Conservation (phyloP, 2,113 vertebrate genomes). For the Proteles cristata region DNA sequence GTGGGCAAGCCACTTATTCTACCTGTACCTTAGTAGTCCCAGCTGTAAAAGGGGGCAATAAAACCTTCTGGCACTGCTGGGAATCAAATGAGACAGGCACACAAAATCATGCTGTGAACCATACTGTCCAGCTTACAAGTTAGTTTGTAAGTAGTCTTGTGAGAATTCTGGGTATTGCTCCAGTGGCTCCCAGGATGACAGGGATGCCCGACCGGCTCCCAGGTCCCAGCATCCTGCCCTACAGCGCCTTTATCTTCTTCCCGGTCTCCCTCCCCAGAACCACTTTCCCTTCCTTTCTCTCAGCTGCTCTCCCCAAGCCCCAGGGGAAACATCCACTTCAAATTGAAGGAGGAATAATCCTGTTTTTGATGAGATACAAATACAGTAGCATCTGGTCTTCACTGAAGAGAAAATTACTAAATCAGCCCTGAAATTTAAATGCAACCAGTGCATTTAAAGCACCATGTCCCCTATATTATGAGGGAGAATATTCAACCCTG, state of each 20-base stretch:
- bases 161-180: background rate
- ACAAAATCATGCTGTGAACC: background rate
- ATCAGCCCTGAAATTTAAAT: background rate
- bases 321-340: background rate
- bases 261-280: background rate
- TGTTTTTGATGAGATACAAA: background rate
- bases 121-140: accelerated
- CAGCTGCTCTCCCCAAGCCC: background rate
- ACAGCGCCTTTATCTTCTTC: background rate
- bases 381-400: background rate
- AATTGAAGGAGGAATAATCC: background rate
- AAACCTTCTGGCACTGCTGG: background rate
- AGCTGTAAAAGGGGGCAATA: background rate
- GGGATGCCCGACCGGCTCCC: too few species aligned
- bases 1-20: background rate
- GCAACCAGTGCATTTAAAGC: background rate
- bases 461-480: background rate
- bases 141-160: too few species aligned
- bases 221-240: background rate
- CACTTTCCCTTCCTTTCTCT: background rate
- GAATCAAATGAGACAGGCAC: background rate
- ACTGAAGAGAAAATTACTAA: background rate
- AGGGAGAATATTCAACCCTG: background rate
- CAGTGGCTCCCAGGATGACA: background rate
- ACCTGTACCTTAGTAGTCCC: background rate